Percentiles rank a stretch among this genome's conserved stretches.
Conservation (phyloP, 2,797 vertebrate species). For the Pelobates cultripes region DNA sequence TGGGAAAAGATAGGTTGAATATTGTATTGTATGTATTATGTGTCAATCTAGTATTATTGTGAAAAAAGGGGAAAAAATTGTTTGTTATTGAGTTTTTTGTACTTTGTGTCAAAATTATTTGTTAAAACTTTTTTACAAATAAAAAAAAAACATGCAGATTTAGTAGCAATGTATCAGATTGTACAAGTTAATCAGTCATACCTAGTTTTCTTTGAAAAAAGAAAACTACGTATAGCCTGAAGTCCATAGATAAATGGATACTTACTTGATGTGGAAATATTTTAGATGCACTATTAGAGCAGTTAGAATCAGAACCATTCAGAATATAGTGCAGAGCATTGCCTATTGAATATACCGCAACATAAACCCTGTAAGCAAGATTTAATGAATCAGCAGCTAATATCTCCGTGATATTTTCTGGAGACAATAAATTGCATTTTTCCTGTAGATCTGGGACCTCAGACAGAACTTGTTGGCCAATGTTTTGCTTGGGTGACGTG, state of each 20-base stretch:
- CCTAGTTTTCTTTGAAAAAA: too few species aligned
- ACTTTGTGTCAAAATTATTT: too few species aligned
- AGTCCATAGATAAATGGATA: neutral
- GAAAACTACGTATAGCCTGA: too few species aligned
- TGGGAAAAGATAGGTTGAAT: too few species aligned
- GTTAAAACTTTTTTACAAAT: too few species aligned
- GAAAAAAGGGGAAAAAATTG: too few species aligned
- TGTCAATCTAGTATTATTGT: too few species aligned
- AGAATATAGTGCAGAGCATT: conserved; percentile 81
- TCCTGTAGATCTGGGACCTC: conserved; percentile 4
- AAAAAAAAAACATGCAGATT: too few species aligned
- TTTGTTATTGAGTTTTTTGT: too few species aligned
- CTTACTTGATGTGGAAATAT: conserved; percentile 85
- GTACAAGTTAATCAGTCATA: too few species aligned
- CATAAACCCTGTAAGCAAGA: conserved; percentile 72
- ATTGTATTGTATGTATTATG: too few species aligned
- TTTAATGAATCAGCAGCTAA: neutral
- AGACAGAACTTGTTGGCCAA: neutral
- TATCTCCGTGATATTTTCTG: conserved; percentile 22
- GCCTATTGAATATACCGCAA: conserved; percentile 81
- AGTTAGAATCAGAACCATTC: conserved; percentile 62
- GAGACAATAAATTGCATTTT: conserved; percentile 9
- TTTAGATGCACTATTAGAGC: conserved; percentile 60
- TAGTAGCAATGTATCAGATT: too few species aligned
- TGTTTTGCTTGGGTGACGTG: neutral